Evolutionary conservation across 23 tunicate species (phyloP), one percentile per base, ranked within the genome.

Genomic region (Styela clava): DNA sequence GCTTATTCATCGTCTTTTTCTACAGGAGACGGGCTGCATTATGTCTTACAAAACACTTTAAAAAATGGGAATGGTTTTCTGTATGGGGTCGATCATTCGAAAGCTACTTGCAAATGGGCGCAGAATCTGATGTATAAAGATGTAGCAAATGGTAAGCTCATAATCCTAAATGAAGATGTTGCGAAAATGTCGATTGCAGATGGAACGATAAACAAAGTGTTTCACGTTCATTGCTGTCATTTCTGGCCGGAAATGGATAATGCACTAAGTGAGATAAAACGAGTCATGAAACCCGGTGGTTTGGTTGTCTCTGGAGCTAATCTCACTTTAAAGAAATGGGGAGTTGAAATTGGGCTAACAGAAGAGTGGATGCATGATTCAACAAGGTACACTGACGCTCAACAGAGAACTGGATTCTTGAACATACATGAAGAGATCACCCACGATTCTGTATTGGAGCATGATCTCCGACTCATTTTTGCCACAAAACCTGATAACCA

Each of bases 201-300:
- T 61, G 22, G 64, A 21, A 61, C 0, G 22, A 61, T 61, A 22
- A 23, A 61, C 64, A 61, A 23, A 61, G 64, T 23, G n/a, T 61
- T 61, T 23, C 64, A 61, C 64, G n/a, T 0, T 61, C 64, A 61
- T 23, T 61, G n/a, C n/a, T 23, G n/a, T 0, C 22, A 21, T 23
- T 61, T 0, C n/a, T 61, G 64, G 64, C 64, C 64, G n/a, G 64
- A 61, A 21, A 22, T 61, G 0, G 0, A 61, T 21, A 23, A 22
- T 0, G 64, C n/a, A 21, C n/a, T 22, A 22, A 21, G n/a, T 22
- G n/a, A 61, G n/a, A 21, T 61, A 61, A 21, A 21, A 0, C 22
- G 64, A 61, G 64, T 61, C n/a, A 21, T 61, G n/a, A 61, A 61
- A 61, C 64, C 64, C n/a, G 22, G n/a, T 61, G 64, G 64, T 61